A percentile compares a stretch with the other conserved stretches of the same genome.
These are phyloP conservation scores for Leptocoma aspasia DNA, from an alignment of 2,113 vertebrate genomes.

Conservation along the genomic window DNA sequence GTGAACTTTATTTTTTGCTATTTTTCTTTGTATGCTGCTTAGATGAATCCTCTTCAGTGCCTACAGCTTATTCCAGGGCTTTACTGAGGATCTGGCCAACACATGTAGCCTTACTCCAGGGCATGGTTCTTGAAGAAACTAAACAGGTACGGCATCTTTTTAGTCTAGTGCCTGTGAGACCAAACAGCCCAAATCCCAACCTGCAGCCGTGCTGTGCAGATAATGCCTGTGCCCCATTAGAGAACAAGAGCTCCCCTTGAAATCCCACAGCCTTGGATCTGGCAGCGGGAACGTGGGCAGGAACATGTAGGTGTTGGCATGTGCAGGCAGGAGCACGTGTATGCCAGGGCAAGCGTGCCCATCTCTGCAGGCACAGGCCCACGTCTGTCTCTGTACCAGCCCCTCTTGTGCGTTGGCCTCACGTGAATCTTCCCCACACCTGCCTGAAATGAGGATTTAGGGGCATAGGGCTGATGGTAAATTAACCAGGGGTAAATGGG, in stretches of 20 bases:
- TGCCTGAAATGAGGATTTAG: not conserved
- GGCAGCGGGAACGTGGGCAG: not conserved
- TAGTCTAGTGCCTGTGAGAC: not conserved
- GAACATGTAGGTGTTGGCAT: constrained; percentile 5
- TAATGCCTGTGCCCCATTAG: not conserved
- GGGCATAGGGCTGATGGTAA: not conserved
- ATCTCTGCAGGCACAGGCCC: not conserved
- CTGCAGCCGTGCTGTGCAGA: not conserved
- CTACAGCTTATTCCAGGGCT: constrained; percentile 17
- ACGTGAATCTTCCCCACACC: not conserved
- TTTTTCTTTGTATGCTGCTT: constrained; percentile 18
- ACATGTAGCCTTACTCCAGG: not conserved
- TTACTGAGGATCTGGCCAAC: not conserved
- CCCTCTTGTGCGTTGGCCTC: not conserved
- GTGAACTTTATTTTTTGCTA: constrained; percentile 32
- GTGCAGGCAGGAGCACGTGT: constrained; percentile 35
- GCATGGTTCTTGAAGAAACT: not conserved
- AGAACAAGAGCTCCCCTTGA: not conserved
- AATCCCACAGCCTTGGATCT: not conserved
- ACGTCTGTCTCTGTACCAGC: not conserved
- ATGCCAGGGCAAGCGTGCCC: not conserved
- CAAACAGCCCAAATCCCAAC: not conserved
- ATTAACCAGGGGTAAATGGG: not conserved
- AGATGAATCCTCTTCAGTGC: constrained; percentile 13
- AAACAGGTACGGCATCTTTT: not conserved